Percentiles rank a stretch among this genome's conserved stretches.
These are phyloP conservation scores for Anniella stebbinsi DNA, from an alignment of 2,797 vertebrate species.

Conservation along the genomic window DNA sequence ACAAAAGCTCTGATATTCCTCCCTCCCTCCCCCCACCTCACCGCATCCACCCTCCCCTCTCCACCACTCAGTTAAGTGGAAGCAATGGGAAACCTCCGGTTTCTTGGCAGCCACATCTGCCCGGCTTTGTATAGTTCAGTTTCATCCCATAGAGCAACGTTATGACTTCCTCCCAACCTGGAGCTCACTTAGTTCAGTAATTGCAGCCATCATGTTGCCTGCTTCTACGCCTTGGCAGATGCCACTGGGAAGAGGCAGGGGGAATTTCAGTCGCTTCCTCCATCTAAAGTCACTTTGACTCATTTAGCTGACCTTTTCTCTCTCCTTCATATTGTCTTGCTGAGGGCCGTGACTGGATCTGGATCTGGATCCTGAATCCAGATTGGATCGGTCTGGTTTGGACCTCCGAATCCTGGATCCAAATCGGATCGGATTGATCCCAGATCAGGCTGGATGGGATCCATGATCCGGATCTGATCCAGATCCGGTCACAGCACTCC, in stretches of 20 bases:
- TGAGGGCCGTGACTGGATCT: too few species aligned
- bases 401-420: too few species aligned
- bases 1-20: constrained; percentile 71
- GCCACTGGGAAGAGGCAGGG: constrained; percentile 25
- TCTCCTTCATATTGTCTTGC: too few species aligned
- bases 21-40: neutral
- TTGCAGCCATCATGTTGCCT: constrained; percentile 46
- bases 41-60: neutral
- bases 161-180: constrained; percentile 45
- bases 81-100: constrained; percentile 69
- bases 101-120: constrained; percentile 59
- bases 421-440: too few species aligned
- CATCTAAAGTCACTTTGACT: neutral
- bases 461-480: too few species aligned
- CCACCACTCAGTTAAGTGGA: constrained; percentile 21
- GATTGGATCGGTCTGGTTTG: too few species aligned
- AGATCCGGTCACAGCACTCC: too few species aligned
- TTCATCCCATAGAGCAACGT: constrained; percentile 52
- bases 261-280: neutral
- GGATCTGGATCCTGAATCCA: too few species aligned
- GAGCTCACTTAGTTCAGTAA: constrained; percentile 37
- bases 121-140: constrained; percentile 60
- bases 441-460: too few species aligned
- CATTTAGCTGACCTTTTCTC: fast-evolving
- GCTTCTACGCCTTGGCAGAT: constrained; percentile 13